Evolutionary conservation across 1,140 invertebrate species (phyloP).

Genomic region (Rhagoletis zephyria): DNA sequence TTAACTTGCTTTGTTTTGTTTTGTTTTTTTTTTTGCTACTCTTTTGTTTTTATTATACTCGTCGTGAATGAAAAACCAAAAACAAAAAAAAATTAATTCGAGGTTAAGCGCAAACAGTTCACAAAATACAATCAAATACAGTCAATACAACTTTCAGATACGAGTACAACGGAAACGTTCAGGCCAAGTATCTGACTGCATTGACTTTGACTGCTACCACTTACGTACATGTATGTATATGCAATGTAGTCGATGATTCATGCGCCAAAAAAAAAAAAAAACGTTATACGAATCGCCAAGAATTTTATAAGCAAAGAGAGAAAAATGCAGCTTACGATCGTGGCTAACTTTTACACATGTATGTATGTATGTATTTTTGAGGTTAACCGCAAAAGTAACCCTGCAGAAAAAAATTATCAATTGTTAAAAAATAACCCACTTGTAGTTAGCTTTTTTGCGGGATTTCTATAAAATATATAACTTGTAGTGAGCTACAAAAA

Average conservation of each 20-base stretch:
- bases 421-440: no score
- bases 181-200: slow-evolving; percentile 13
- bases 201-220: slow-evolving; percentile 16
- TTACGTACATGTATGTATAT: not conserved
- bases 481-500: no score
- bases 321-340: not conserved
- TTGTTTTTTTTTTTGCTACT: no score
- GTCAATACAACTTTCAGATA: not conserved
- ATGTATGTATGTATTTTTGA: not conserved
- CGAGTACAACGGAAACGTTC: slow-evolving; percentile 12
- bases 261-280: slow-evolving; percentile 31
- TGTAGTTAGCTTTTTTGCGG: no score
- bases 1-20: slow-evolving; percentile 30
- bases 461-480: no score
- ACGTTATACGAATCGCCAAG: not conserved
- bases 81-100: not conserved
- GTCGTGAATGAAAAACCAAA: no score
- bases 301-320: not conserved
- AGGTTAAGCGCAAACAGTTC: slow-evolving; percentile 9
- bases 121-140: slow-evolving; percentile 17
- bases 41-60: no score
- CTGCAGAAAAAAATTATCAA: no score
- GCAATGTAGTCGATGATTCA: slow-evolving; percentile 7
- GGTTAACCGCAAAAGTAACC: no score
- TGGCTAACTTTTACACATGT: slow-evolving; percentile 1